A percentile compares a stretch with the other conserved stretches of the same genome.
Evolutionary conservation across 2,113 vertebrate species (phyloP).

Genomic region (Melanerpes aurifrons): DNA sequence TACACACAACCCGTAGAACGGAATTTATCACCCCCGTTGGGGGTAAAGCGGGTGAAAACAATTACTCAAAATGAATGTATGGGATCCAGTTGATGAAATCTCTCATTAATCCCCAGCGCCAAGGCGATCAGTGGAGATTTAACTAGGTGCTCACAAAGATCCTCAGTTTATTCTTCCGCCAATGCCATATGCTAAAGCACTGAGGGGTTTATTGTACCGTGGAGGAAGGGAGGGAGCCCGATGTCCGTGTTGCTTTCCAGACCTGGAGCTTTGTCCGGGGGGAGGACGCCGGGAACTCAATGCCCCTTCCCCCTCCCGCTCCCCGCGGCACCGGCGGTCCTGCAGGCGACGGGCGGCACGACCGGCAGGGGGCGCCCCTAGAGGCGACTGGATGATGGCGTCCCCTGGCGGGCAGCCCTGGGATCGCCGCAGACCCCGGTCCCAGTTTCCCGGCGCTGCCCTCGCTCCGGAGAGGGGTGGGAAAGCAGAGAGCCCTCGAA

Average conservation of each 20-base stretch:
- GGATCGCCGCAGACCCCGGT: background rate
- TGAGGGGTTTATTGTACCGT: accelerated
- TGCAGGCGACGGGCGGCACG: too few relatives aligned
- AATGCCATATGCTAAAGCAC: background rate
- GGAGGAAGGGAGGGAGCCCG: background rate
- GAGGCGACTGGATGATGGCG: background rate
- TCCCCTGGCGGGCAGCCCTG: background rate
- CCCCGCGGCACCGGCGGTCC: background rate
- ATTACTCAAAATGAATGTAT: background rate
- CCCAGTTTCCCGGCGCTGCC: too few relatives aligned
- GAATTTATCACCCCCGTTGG: background rate
- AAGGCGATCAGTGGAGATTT: background rate
- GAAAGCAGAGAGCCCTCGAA: background rate
- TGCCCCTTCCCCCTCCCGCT: too few relatives aligned
- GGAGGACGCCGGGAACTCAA: too few relatives aligned
- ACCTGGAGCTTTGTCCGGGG: background rate
- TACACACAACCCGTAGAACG: background rate
- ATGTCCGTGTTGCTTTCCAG: accelerated
- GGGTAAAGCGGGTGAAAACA: background rate
- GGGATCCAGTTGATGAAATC: constrained; percentile 18
- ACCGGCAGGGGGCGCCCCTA: too few relatives aligned
- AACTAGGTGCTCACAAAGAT: background rate
- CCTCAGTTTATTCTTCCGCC: background rate
- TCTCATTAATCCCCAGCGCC: background rate
- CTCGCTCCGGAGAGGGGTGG: background rate